phyloP scores from a whole-genome alignment of 2,113 vertebrate genomes.

The Microtus pennsylvanicus region DNA sequence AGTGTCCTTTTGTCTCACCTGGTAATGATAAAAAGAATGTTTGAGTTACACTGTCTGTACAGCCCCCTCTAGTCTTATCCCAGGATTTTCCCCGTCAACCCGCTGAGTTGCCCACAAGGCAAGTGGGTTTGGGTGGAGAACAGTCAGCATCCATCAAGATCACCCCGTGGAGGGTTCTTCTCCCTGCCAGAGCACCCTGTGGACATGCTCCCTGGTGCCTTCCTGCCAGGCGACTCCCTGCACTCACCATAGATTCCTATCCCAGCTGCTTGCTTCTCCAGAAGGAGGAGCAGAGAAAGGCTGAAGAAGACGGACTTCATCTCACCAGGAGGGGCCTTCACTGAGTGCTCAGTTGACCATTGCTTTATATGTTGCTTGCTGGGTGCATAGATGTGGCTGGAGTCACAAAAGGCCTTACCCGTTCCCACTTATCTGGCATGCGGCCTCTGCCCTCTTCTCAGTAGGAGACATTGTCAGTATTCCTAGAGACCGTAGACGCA shows the following conservation, averaged over 20 bases:
- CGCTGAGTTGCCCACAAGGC: not conserved
- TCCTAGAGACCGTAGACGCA: not conserved
- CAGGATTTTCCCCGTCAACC: not conserved
- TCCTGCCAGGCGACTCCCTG: not conserved
- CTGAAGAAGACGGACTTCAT: slow-evolving; percentile 47
- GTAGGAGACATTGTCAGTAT: not conserved
- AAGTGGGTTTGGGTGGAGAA: not conserved
- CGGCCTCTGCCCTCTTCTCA: not conserved
- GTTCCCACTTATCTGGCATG: not conserved
- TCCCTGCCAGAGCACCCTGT: not conserved
- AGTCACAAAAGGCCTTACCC: not conserved
- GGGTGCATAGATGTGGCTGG: not conserved
- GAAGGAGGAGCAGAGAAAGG: slow-evolving; percentile 46
- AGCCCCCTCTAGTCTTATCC: not conserved
- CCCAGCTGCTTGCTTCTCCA: not conserved
- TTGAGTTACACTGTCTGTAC: not conserved
- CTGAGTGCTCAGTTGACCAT: not conserved
- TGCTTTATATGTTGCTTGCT: not conserved
- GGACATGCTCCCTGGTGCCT: not conserved
- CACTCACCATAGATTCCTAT: slow-evolving; percentile 25
- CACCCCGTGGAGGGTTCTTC: not conserved
- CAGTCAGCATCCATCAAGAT: not conserved
- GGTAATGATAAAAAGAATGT: slow-evolving; percentile 8
- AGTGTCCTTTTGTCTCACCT: not conserved
- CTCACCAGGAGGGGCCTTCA: not conserved